phyloP scores from a whole-genome alignment of 1,140 invertebrate genomes.

The Apis cerana region DNA sequence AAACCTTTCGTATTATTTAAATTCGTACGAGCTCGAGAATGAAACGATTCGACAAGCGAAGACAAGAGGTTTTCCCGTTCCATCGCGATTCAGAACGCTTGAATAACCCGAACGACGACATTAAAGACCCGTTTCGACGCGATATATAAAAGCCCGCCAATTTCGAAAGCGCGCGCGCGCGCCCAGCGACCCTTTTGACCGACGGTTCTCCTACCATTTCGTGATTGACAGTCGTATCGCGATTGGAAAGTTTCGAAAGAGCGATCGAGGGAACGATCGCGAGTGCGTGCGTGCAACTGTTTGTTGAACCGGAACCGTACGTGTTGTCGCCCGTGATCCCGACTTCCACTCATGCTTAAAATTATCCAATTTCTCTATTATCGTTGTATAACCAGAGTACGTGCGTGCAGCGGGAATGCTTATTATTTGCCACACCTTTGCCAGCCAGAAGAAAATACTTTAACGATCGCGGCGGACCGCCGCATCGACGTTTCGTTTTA shows the following conservation, averaged over 20 bases:
- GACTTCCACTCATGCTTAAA: conserved; percentile 54
- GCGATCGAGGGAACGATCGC: conserved; percentile 14
- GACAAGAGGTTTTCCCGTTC: no score
- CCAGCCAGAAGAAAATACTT: conserved; percentile 22
- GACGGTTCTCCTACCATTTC: neutral
- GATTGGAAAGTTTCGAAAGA: neutral
- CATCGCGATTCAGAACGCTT: no score
- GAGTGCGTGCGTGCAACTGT: conserved; percentile 33
- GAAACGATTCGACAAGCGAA: no score
- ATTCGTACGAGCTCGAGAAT: no score
- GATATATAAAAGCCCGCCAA: no score
- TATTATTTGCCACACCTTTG: conserved; percentile 46
- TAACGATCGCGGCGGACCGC: conserved; percentile 12
- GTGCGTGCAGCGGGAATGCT: conserved; percentile 15
- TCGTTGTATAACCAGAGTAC: conserved; percentile 9
- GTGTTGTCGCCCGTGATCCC: conserved; percentile 44
- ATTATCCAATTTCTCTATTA: conserved; percentile 57
- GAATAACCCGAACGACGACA: no score
- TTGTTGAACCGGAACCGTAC: conserved; percentile 45
- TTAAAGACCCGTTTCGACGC: no score
- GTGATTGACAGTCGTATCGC: conserved; percentile 4
- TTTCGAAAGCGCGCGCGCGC: neutral
- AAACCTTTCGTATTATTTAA: no score
- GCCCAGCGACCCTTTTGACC: neutral
- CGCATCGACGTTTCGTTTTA: neutral